Conservation (phyloP, 1,140 invertebrate species). For the Zophobas morio region DNA sequence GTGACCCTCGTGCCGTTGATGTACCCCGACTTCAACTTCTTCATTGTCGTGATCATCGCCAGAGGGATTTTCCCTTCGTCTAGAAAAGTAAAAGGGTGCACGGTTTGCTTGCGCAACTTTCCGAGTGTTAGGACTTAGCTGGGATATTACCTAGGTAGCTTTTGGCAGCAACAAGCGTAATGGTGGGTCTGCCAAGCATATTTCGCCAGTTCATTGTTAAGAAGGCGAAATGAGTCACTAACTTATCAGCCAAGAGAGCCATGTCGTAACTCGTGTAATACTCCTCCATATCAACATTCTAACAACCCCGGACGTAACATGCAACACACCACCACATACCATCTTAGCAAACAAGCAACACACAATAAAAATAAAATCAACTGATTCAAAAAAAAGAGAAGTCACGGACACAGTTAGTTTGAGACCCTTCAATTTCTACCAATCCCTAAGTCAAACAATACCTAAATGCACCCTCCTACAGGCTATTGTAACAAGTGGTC, state of each 20-base stretch:
- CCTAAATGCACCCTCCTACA: conserved; percentile 94
- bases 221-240: conserved; percentile 90
- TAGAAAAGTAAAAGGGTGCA: conserved; percentile 69
- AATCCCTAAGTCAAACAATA: conserved; percentile 69
- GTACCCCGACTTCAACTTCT: conserved; percentile 98
- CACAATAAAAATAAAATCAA: conserved; percentile 48
- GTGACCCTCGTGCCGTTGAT: conserved; percentile 98
- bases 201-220: conserved; percentile 94
- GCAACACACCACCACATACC: conserved; percentile 57
- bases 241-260: conserved; percentile 88
- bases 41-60: conserved; percentile 97
- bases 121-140: no score
- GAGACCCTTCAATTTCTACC: background rate
- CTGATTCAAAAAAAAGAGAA: conserved; percentile 19
- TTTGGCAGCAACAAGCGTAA: conserved; percentile 86
- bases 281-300: conserved; percentile 95
- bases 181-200: conserved; percentile 90
- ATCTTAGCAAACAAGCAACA: conserved; percentile 49
- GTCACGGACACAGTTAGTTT: conserved; percentile 5
- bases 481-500: conserved; percentile 91
- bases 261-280: conserved; percentile 95
- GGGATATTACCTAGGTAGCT: conserved; percentile 81
- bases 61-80: conserved; percentile 93
- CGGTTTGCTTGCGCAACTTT: background rate
- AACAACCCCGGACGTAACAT: conserved; percentile 64